Evolutionary conservation across 2,113 vertebrate genomes (phyloP).

Genomic region (Catharus bicknelli): DNA sequence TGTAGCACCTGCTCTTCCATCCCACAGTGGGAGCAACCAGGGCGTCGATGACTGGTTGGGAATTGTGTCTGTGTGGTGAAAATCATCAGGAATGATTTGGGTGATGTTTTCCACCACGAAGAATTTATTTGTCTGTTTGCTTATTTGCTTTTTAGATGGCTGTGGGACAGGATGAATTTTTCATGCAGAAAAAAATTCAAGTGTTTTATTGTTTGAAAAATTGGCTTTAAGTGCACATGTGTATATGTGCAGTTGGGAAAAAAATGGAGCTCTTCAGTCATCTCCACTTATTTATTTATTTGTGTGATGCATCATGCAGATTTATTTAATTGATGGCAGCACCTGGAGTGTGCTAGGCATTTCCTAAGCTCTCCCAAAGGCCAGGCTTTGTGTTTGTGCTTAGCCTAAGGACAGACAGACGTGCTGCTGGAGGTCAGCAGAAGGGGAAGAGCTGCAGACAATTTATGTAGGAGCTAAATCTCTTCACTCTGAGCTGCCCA

Average conservation of each 20-base stretch:
- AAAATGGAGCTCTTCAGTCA: background rate
- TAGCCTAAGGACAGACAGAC: background rate
- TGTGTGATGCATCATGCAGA: background rate
- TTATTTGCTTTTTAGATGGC: background rate
- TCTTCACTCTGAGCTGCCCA: background rate
- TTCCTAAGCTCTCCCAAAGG: background rate
- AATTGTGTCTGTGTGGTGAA: background rate
- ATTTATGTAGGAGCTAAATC: background rate
- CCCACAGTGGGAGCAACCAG: background rate
- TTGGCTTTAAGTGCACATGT: background rate
- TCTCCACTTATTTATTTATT: background rate
- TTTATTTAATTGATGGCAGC: constrained; percentile 23
- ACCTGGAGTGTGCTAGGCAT: background rate
- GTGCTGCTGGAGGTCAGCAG: background rate
- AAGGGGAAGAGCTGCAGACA: constrained; percentile 16
- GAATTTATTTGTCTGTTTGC: constrained; percentile 20
- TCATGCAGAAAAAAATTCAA: background rate
- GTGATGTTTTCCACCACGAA: background rate
- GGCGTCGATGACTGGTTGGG: background rate
- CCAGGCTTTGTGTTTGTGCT: background rate
- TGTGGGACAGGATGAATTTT: constrained; percentile 44
- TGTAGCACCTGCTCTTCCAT: background rate
- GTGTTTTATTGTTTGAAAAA: constrained; percentile 27
- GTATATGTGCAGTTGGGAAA: background rate
- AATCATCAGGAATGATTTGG: background rate